phyloP scores from a whole-genome alignment of 2,888 invertebrate species.

The Conchocele bisecta region DNA sequence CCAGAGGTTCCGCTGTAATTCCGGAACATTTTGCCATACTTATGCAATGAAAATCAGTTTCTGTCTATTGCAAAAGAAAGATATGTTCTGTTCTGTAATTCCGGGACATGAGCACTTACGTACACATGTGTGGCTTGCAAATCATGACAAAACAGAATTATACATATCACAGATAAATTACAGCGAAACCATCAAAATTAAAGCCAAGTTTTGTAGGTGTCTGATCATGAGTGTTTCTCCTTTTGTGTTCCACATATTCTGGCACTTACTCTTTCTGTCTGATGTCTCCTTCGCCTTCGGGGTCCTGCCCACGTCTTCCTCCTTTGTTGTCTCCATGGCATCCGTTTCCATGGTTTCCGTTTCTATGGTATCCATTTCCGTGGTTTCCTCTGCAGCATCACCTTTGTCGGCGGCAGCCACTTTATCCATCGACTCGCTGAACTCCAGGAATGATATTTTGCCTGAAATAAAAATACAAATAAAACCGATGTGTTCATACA shows the following conservation, averaged over 20 bases:
- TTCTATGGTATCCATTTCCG: constrained; percentile 11
- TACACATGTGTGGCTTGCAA: no score
- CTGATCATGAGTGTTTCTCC: background rate
- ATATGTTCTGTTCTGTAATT: no score
- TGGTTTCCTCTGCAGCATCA: background rate
- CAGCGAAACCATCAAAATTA: background rate
- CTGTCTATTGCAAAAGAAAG: no score
- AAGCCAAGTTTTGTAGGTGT: background rate
- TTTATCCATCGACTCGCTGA: constrained; percentile 68
- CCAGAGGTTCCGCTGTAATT: no score
- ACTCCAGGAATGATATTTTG: constrained; percentile 65
- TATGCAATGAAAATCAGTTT: no score
- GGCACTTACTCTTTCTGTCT: background rate
- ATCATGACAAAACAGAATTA: no score
- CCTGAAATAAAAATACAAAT: constrained; percentile 57
- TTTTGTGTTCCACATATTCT: background rate
- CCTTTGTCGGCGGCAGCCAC: constrained; percentile 1
- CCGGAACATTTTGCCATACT: no score
- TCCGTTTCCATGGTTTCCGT: background rate
- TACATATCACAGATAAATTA: no score
- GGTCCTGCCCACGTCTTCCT: background rate
- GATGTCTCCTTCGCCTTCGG: background rate
- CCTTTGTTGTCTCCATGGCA: background rate
- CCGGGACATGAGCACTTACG: no score
- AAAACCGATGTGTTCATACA: no score